Evolutionary conservation across 2,797 vertebrate genomes (phyloP).

Genomic region (Austrolebias charrua): DNA sequence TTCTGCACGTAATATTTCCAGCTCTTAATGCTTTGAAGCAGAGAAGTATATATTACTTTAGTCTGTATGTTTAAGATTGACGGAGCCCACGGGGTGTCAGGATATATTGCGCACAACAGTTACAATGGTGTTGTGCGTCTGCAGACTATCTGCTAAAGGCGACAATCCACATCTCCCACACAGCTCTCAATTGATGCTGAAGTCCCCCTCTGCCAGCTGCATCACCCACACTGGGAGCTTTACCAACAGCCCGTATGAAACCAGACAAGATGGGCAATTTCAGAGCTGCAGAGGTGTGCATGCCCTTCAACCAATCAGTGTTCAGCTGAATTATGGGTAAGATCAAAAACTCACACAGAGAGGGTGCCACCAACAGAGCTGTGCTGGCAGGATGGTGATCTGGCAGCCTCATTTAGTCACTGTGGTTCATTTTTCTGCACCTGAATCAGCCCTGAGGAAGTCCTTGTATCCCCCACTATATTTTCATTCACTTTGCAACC

Average conservation of each 20-base stretch:
- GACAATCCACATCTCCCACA: background rate
- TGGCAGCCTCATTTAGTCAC: slow-evolving; percentile 24
- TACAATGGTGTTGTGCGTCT: slow-evolving; percentile 17
- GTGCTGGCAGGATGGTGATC: slow-evolving; percentile 24
- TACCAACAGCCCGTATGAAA: slow-evolving; percentile 23
- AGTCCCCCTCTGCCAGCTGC: slow-evolving; percentile 22
- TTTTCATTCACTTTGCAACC: background rate
- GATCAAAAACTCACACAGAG: slow-evolving; percentile 14
- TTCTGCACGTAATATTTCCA: background rate
- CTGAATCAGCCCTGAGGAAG: slow-evolving; percentile 24
- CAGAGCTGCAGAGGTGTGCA: slow-evolving; percentile 27
- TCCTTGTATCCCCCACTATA: slow-evolving; percentile 10
- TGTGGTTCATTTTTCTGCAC: slow-evolving; percentile 15
- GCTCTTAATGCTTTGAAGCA: slow-evolving; percentile 24
- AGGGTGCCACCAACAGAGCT: slow-evolving; percentile 8
- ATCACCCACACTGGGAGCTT: slow-evolving; percentile 23
- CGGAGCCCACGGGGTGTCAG: slow-evolving; percentile 26
- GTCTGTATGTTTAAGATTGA: slow-evolving; percentile 6
- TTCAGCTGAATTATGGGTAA: slow-evolving; percentile 15
- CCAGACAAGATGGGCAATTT: slow-evolving; percentile 23
- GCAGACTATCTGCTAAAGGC: slow-evolving; percentile 39
- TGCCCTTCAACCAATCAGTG: slow-evolving; percentile 1
- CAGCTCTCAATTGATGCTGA: slow-evolving; percentile 19
- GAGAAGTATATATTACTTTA: slow-evolving; percentile 14
- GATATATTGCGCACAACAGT: slow-evolving; percentile 21